Evolutionary conservation across 2,113 vertebrate genomes (phyloP).

Genomic region (Galeopterus variegatus): DNA sequence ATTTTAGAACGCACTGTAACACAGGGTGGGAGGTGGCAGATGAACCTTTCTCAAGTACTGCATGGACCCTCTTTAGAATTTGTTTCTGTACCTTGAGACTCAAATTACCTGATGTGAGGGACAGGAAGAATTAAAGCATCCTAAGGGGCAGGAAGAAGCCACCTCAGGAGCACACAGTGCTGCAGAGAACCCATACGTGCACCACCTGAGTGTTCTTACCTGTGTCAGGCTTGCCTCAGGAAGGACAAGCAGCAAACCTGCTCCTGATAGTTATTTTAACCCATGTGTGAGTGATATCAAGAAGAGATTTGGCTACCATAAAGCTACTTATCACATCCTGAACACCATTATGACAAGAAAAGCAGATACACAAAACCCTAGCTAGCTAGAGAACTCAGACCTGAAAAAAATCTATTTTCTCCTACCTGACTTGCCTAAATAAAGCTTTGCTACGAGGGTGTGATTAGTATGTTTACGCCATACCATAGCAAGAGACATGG

Average conservation of each 20-base stretch:
- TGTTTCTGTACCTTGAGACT: neutral
- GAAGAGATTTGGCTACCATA: too few relatives aligned
- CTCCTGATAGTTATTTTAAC: neutral
- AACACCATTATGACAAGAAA: neutral
- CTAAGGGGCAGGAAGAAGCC: neutral
- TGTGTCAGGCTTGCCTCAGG: neutral
- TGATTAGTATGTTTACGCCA: neutral
- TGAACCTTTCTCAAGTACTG: neutral
- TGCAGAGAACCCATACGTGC: neutral
- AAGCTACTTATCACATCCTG: neutral
- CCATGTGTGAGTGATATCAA: too few relatives aligned
- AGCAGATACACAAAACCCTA: conserved; percentile 22
- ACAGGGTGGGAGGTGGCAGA: neutral
- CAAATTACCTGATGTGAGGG: neutral
- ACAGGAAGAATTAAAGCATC: neutral
- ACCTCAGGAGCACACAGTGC: neutral
- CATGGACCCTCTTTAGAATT: neutral
- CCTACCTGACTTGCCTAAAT: neutral
- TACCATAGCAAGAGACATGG: neutral
- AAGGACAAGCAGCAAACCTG: neutral
- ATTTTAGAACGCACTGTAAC: neutral
- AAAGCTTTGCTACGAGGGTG: neutral
- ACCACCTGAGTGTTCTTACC: neutral
- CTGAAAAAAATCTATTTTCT: neutral
- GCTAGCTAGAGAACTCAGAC: neutral